Evolutionary conservation across 1,140 invertebrate genomes (phyloP).

Genomic region (Pomacea maculata): DNA sequence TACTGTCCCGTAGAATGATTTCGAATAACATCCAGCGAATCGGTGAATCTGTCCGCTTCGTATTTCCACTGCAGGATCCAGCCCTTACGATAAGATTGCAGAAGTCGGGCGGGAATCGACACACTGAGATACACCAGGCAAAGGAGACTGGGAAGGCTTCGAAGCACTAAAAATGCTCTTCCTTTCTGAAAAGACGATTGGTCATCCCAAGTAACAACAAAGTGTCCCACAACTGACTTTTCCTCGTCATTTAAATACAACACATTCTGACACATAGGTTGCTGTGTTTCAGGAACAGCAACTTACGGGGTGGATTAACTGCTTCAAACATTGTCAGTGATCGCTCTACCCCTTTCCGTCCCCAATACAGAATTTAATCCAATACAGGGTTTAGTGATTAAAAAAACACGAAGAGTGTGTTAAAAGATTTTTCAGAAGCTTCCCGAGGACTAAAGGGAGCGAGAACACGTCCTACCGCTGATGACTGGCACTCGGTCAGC

Average conservation of each 20-base stretch:
- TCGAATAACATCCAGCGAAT: constrained; percentile 28
- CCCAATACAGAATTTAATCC: too few relatives aligned
- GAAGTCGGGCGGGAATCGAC: constrained; percentile 27
- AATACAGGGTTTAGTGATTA: too few relatives aligned
- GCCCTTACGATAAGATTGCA: constrained; percentile 6
- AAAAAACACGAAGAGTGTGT: neutral
- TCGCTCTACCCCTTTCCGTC: too few relatives aligned
- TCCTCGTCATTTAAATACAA: too few relatives aligned
- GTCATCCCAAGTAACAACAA: too few relatives aligned
- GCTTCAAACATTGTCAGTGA: too few relatives aligned
- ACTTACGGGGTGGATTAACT: too few relatives aligned
- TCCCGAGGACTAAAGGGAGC: too few relatives aligned
- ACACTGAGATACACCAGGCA: constrained; percentile 36
- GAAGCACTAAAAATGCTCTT: constrained; percentile 1
- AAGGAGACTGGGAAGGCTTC: constrained; percentile 26
- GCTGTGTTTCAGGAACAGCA: too few relatives aligned
- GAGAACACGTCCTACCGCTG: constrained; percentile 24
- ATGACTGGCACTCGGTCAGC: constrained; percentile 19
- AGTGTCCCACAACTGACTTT: too few relatives aligned
- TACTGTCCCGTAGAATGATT: constrained; percentile 30
- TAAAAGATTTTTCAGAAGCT: too few relatives aligned
- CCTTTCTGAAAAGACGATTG: constrained; percentile 2
- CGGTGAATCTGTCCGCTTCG: constrained; percentile 6
- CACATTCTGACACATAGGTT: too few relatives aligned
- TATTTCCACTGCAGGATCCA: neutral